Percentiles rank a stretch among this genome's conserved stretches.
These are phyloP conservation scores for Drosophila rubida DNA, from an alignment of 2,888 invertebrate species.

Conservation along the genomic window DNA sequence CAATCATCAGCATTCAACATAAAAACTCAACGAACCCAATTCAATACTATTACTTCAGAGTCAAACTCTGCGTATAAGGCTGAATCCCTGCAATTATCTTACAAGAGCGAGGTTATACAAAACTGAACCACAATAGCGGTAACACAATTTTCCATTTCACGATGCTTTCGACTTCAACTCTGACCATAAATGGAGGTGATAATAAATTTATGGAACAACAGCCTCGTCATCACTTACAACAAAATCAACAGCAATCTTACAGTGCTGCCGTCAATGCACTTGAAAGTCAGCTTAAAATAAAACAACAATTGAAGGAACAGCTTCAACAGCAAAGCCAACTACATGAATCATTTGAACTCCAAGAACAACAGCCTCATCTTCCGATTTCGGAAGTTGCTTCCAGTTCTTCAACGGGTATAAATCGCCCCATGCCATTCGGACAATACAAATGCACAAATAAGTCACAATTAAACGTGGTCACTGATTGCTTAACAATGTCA, in stretches of 20 bases:
- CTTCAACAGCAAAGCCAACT: constrained; percentile 24
- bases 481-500: constrained; percentile 34
- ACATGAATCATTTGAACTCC: background rate
- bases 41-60: background rate
- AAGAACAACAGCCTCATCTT: background rate
- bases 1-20: constrained; percentile 14
- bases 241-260: constrained; percentile 21
- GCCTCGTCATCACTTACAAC: constrained; percentile 8
- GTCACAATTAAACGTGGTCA: constrained; percentile 36
- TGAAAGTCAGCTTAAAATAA: constrained; percentile 63
- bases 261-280: constrained; percentile 44
- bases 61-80: background rate
- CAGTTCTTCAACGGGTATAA: background rate
- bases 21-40: background rate
- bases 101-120: background rate
- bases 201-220: background rate
- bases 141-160: background rate
- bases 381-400: background rate
- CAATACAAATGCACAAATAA: constrained; percentile 21
- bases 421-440: background rate
- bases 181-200: constrained; percentile 2
- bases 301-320: constrained; percentile 60
- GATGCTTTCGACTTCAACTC: constrained; percentile 1
- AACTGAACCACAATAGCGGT: background rate
- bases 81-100: background rate